These are phyloP conservation scores for Ellobium chinense DNA, from an alignment of 2,888 invertebrate genomes.

Conservation along the genomic window DNA sequence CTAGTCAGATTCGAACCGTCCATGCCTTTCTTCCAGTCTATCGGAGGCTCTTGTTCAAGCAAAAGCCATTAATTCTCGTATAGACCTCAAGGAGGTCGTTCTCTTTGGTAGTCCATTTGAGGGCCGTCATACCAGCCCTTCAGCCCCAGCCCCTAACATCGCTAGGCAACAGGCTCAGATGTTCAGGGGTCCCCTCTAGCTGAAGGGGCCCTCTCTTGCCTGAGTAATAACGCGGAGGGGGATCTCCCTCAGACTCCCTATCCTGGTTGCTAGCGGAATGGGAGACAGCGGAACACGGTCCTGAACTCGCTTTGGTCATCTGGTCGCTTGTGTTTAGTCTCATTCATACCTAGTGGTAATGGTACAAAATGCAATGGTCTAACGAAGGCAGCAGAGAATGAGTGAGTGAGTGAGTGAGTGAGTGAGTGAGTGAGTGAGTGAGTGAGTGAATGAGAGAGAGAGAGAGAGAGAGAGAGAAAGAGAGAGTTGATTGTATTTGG, in stretches of 20 bases:
- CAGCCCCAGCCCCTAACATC: no score
- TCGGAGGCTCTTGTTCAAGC: neutral
- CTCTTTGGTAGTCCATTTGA: neutral
- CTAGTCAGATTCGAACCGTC: no score
- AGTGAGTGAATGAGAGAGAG: neutral
- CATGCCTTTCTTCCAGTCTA: neutral
- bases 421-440: neutral
- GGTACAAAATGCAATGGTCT: neutral
- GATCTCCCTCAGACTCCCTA: no score
- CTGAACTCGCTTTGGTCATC: no score
- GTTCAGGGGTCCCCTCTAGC: no score
- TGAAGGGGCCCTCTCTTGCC: no score
- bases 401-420: neutral
- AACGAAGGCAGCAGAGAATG: neutral
- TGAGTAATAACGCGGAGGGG: no score
- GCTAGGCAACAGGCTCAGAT: no score
- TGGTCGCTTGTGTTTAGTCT: neutral
- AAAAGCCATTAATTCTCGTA: neutral
- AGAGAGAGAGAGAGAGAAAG: slow-evolving; percentile 3
- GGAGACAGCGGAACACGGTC: no score
- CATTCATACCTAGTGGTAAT: neutral
- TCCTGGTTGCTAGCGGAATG: no score
- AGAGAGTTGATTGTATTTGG: no score
- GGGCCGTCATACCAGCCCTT: no score
- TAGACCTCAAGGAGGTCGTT: neutral